Percentiles rank a stretch among this genome's conserved stretches.
Evolutionary conservation across 2,113 vertebrate genomes (phyloP).

Genomic region (Megaceryle maxima): DNA sequence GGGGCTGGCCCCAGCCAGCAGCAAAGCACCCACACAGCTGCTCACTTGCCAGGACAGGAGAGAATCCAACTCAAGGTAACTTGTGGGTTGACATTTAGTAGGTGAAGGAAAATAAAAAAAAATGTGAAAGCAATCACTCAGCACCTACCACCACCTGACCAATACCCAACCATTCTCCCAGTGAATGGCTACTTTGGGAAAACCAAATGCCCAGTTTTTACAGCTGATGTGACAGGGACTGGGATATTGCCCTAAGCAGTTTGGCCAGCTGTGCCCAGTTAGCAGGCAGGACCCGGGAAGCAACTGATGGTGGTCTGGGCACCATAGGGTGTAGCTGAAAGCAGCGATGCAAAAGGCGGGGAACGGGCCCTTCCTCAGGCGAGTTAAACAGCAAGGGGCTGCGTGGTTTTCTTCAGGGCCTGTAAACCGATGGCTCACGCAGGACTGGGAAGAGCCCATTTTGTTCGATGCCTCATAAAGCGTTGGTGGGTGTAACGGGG

Average conservation of each 20-base stretch:
- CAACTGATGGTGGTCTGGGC: background rate
- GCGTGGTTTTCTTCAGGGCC: no score
- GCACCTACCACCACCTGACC: fast-evolving
- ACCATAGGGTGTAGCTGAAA: background rate
- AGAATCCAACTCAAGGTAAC: background rate
- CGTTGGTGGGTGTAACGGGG: background rate
- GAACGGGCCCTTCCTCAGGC: background rate
- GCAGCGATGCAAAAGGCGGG: no score
- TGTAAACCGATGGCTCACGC: background rate
- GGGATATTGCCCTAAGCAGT: background rate
- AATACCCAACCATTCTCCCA: fast-evolving
- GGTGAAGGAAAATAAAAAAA: background rate
- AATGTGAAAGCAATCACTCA: fast-evolving
- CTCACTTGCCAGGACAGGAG: background rate
- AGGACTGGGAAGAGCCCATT: background rate
- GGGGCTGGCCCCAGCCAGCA: background rate
- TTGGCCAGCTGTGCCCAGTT: background rate
- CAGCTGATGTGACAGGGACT: background rate
- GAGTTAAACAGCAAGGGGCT: background rate
- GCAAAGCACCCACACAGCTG: fast-evolving
- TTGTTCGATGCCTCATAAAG: background rate
- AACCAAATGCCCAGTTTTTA: background rate
- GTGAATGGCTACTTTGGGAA: background rate
- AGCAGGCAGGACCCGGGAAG: background rate
- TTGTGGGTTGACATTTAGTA: background rate